Conservation (phyloP, 1,140 invertebrate genomes). For the Oryctes rhinoceros region DNA sequence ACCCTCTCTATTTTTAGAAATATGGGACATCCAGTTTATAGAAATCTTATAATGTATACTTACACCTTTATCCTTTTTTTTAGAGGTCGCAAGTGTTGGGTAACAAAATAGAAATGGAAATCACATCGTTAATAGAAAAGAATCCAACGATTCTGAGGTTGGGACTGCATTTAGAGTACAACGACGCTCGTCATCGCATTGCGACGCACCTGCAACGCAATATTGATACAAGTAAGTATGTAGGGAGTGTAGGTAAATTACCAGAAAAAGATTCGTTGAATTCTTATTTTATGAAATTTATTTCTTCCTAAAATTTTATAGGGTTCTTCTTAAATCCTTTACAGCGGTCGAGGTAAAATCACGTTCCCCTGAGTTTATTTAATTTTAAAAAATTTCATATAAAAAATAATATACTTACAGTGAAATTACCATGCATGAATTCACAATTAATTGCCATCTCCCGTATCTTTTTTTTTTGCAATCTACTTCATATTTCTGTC, state of each 20-base stretch:
- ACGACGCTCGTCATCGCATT: constrained; percentile 92
- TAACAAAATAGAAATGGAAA: constrained; percentile 98
- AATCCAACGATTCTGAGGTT: constrained; percentile 91
- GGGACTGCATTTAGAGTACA: constrained; percentile 94
- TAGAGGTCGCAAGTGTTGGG: constrained; percentile 94
- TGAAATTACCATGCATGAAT: constrained; percentile 1
- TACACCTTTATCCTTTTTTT: constrained; percentile 46
- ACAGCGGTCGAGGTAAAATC: constrained; percentile 23
- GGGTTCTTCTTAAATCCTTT: constrained; percentile 14
- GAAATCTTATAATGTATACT: neutral
- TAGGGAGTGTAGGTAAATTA: neutral
- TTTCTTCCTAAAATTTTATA: constrained; percentile 15
- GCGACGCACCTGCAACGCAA: constrained; percentile 93
- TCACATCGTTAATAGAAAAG: constrained; percentile 90
- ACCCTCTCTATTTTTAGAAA: too few relatives aligned
- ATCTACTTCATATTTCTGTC: constrained; percentile 32
- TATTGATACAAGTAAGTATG: constrained; percentile 92
- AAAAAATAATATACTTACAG: neutral
- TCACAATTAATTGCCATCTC: neutral
- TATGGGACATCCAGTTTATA: too few relatives aligned
- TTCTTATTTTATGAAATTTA: neutral
- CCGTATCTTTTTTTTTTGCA: neutral
- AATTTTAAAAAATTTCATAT: neutral
- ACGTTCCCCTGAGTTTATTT: neutral
- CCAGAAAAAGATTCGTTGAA: neutral